Conservation (phyloP, 1,140 invertebrate species). For the Procambarus virginalis region DNA sequence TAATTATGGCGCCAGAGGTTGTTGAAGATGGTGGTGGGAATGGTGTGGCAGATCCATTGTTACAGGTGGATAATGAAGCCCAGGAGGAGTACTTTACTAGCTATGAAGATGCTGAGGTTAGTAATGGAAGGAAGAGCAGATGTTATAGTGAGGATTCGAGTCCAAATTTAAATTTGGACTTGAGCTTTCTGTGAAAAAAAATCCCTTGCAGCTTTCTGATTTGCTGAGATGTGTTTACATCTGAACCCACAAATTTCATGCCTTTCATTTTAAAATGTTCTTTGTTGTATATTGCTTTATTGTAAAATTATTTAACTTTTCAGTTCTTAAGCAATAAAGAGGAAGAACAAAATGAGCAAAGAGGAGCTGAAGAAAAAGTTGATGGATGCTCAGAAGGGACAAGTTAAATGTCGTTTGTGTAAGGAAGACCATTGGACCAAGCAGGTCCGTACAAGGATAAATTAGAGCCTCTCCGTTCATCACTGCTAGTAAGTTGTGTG, state of each 20-base stretch:
- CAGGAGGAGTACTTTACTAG: conserved; percentile 71
- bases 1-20: not conserved
- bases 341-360: conserved; percentile 88
- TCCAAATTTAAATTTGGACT: not conserved
- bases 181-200: not conserved
- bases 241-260: too few species aligned
- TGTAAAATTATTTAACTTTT: not conserved
- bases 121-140: conserved; percentile 1
- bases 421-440: conserved; percentile 98
- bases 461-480: conserved; percentile 74
- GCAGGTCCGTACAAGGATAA: conserved; percentile 96
- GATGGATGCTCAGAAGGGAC: conserved; percentile 82
- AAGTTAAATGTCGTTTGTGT: conserved; percentile 95
- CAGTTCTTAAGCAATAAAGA: conserved; percentile 88
- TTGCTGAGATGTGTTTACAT: too few species aligned
- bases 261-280: too few species aligned
- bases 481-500: conserved; percentile 75
- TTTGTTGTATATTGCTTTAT: too few species aligned
- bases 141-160: conserved; percentile 20
- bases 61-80: not conserved
- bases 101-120: conserved; percentile 72
- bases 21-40: not conserved
- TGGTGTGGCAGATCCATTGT: not conserved
- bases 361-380: conserved; percentile 87
- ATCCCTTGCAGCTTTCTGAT: too few species aligned